phyloP scores from a whole-genome alignment of 2,113 vertebrate species.

The Melanerpes formicivorus region DNA sequence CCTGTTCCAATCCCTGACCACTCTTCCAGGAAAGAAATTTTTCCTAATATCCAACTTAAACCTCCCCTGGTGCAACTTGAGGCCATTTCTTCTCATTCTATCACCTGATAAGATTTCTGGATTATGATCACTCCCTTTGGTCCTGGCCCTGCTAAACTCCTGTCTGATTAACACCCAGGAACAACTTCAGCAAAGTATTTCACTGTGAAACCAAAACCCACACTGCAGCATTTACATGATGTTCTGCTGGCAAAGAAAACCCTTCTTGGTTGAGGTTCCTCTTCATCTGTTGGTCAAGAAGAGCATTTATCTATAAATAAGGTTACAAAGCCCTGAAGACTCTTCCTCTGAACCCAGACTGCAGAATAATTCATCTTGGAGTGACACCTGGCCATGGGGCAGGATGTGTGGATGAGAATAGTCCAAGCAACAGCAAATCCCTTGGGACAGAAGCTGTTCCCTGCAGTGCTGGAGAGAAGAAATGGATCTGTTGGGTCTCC shows the following conservation, averaged over 20 bases:
- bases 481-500: neutral
- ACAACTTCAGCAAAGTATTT: neutral
- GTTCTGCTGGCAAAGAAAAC: neutral
- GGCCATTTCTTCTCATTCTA: too few relatives aligned
- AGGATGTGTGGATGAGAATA: neutral
- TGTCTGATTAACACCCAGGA: neutral
- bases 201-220: neutral
- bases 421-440: neutral
- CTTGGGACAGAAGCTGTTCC: accelerated
- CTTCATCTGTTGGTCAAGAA: accelerated
- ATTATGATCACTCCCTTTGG: neutral
- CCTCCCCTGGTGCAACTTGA: too few relatives aligned
- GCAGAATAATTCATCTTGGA: neutral
- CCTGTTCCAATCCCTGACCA: too few relatives aligned
- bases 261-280: neutral
- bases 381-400: accelerated
- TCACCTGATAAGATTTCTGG: neutral
- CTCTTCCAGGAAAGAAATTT: too few relatives aligned
- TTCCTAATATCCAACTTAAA: too few relatives aligned
- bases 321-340: neutral
- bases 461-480: neutral
- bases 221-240: accelerated
- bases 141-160: neutral
- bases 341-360: neutral
- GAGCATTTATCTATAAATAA: neutral